phyloP scores from a whole-genome alignment of 2,113 vertebrate genomes.

The Macaca fascicularis region T2T-MFA8v1.1 NC_088380.1:70400501-70401000 shows the following conservation, averaged over 20 bases:
- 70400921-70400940: background rate
- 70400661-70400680: background rate
- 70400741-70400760: background rate
- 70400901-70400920: background rate
- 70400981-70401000: background rate
- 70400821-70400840: background rate
- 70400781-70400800: background rate
- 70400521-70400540: background rate
- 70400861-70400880: background rate
- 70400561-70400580: background rate
- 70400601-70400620: background rate
- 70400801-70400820: background rate
- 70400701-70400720: background rate
- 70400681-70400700: background rate
- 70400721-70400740: background rate
- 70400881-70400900: background rate
- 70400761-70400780: background rate
- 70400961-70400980: background rate
- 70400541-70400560: background rate
- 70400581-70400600: background rate
- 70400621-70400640: background rate
- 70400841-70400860: background rate
- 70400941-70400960: background rate
- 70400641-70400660: background rate
- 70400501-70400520: background rate